These are phyloP conservation scores for Notothenia rossii DNA, from an alignment of 2,113 vertebrate species.

Conservation along the genomic window DNA sequence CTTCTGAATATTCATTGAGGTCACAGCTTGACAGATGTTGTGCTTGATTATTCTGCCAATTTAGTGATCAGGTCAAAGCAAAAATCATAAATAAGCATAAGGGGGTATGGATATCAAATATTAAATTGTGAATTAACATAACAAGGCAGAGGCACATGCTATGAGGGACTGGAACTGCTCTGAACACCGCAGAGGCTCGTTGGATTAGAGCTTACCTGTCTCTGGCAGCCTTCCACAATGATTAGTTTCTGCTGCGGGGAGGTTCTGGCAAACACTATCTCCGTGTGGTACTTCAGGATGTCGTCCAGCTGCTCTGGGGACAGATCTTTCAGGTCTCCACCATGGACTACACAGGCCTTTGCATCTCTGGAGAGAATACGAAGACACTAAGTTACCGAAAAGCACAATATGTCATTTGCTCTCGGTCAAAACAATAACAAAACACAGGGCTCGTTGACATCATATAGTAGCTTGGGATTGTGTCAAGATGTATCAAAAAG, in stretches of 20 bases:
- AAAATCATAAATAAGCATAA: constrained; percentile 22
- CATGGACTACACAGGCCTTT: constrained; percentile 94
- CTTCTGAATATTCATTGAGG: constrained; percentile 41
- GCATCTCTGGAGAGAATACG: constrained; percentile 85
- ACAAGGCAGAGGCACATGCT: constrained; percentile 10
- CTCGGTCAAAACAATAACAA: too few relatives aligned
- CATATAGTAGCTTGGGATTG: too few relatives aligned
- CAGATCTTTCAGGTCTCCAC: constrained; percentile 94
- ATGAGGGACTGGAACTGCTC: not conserved
- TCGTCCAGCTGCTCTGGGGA: constrained; percentile 89
- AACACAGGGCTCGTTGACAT: too few relatives aligned
- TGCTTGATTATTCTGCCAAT: constrained; percentile 30
- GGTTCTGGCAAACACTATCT: constrained; percentile 94
- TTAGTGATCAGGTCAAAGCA: constrained; percentile 43
- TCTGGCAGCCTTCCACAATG: constrained; percentile 95
- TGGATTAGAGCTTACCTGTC: constrained; percentile 84
- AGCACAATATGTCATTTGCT: too few relatives aligned
- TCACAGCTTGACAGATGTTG: constrained; percentile 45
- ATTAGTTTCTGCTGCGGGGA: constrained; percentile 96
- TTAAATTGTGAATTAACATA: constrained; percentile 27
- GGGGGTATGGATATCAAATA: constrained; percentile 17
- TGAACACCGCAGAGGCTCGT: not conserved
- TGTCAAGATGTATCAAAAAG: too few relatives aligned
- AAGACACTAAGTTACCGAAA: not conserved
- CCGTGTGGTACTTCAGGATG: constrained; percentile 92